Conservation (phyloP, 2,113 vertebrate species). For the Chionis minor region DNA sequence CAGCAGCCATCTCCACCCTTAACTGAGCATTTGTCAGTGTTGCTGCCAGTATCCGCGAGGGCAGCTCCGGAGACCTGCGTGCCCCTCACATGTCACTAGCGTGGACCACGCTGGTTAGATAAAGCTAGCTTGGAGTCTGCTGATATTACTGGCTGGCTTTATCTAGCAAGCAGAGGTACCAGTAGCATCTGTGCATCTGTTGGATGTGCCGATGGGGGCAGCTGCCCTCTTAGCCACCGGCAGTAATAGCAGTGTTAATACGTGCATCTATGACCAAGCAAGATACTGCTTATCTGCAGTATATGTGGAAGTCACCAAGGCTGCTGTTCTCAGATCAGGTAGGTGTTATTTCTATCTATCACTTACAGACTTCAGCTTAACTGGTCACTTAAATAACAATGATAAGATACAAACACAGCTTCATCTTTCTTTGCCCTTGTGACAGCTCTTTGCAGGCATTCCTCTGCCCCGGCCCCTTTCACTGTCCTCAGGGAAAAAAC, state of each 20-base stretch:
- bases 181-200: conserved; percentile 15
- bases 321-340: neutral
- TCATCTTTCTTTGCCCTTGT: neutral
- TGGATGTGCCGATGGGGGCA: conserved; percentile 1
- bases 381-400: neutral
- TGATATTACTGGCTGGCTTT: conserved; percentile 26
- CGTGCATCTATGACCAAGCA: neutral
- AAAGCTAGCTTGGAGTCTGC: conserved; percentile 12
- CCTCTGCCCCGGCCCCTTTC: neutral
- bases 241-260: neutral
- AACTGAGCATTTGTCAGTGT: neutral
- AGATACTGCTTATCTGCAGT: conserved; percentile 21
- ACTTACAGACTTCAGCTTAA: neutral
- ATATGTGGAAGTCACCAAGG: neutral
- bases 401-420: neutral
- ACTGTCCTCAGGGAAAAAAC: neutral
- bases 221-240: conserved; percentile 15
- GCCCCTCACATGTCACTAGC: neutral
- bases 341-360: conserved; percentile 33
- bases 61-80: neutral
- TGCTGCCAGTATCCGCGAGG: neutral
- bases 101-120: neutral
- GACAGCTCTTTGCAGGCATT: neutral
- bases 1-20: neutral
- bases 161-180: conserved; percentile 29